phyloP scores from a whole-genome alignment of 2,797 vertebrate species.

The Pyrocephalus nanus region DNA sequence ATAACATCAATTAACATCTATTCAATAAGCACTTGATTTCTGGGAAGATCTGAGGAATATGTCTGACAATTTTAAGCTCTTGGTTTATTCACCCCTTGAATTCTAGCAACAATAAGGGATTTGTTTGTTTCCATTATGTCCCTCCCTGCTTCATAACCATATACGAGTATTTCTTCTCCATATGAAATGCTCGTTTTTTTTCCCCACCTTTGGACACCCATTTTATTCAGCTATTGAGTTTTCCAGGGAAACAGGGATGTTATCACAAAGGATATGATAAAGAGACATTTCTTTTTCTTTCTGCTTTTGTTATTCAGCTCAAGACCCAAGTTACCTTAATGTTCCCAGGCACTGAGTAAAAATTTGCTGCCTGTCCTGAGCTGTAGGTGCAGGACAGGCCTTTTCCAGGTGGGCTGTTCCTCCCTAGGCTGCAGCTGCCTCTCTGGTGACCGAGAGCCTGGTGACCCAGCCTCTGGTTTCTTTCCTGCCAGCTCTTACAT shows the following conservation, averaged over 20 bases:
- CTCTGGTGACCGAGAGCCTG: background rate
- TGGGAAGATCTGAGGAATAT: background rate
- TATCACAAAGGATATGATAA: background rate
- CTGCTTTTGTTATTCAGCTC: background rate
- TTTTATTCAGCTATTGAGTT: background rate
- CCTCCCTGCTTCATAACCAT: rapidly evolving
- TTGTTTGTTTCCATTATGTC: background rate
- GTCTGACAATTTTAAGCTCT: background rate
- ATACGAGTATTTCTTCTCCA: background rate
- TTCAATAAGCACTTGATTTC: background rate
- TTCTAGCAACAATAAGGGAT: background rate
- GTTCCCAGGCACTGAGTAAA: background rate
- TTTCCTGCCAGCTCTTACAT: background rate
- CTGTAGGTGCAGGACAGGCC: background rate
- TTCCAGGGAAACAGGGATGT: background rate
- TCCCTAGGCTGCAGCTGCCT: background rate
- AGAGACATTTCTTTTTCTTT: background rate
- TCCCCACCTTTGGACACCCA: background rate
- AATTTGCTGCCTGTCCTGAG: background rate
- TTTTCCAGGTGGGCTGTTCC: background rate
- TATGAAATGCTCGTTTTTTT: rapidly evolving
- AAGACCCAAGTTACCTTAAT: too few relatives aligned
- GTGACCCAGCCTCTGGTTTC: background rate
- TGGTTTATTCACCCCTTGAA: background rate
- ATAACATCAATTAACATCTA: background rate